phyloP scores from a whole-genome alignment of 2,113 vertebrate species.

The Hemiprocne comata region DNA sequence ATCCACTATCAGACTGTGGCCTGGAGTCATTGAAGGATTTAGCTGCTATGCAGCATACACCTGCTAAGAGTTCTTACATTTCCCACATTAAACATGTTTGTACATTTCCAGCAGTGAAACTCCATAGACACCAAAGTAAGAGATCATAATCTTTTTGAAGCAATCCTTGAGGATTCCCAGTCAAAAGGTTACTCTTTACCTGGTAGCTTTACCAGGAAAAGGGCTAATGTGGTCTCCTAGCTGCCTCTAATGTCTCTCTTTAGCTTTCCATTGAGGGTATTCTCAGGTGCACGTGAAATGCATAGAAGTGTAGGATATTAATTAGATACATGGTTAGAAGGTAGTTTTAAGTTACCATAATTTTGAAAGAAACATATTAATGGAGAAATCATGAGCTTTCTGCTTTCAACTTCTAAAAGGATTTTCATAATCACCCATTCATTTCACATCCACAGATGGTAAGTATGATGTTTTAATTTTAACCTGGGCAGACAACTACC shows the following conservation, averaged over 20 bases:
- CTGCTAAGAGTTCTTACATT: not conserved
- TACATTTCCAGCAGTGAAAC: not conserved
- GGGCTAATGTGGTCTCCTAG: not conserved
- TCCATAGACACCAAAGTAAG: not conserved
- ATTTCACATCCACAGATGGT: not conserved
- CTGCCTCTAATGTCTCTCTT: not conserved
- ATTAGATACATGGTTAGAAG: not conserved
- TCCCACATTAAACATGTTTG: not conserved
- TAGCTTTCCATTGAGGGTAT: not conserved
- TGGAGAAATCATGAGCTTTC: not conserved
- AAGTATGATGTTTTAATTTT: conserved; percentile 1
- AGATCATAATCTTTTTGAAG: not conserved
- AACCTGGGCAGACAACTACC: not conserved
- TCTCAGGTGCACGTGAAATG: not conserved
- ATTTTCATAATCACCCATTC: not conserved
- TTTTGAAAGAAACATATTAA: not conserved
- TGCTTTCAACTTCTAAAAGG: not conserved
- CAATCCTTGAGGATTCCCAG: not conserved
- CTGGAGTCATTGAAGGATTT: not conserved
- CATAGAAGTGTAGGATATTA: not conserved
- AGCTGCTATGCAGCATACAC: not conserved
- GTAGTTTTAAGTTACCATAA: not conserved
- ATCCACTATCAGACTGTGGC: not conserved
- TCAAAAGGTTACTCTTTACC: not conserved
- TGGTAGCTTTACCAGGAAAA: not conserved